These are phyloP conservation scores for Emydoidea blandingii DNA, from an alignment of 2,797 vertebrate genomes.

Conservation along the genomic window DNA sequence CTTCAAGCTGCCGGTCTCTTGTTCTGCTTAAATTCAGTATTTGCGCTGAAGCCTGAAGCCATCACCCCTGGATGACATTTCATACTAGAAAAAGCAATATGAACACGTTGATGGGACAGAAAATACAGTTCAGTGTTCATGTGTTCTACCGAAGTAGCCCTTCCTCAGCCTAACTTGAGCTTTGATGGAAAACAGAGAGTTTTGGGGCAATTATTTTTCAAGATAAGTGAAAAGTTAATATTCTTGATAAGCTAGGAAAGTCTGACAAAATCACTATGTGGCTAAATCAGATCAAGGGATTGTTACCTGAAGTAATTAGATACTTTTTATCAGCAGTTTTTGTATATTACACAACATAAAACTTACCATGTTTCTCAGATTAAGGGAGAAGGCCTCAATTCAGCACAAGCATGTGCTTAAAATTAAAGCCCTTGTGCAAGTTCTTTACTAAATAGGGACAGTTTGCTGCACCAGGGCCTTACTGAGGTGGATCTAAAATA, in stretches of 20 bases:
- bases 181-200: not conserved
- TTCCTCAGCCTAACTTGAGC: not conserved
- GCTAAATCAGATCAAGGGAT: not conserved
- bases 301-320: not conserved
- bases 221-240: not conserved
- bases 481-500: not conserved
- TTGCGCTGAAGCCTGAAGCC: conserved; percentile 36
- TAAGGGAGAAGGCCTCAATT: not conserved
- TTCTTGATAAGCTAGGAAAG: not conserved
- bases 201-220: not conserved
- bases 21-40: conserved; percentile 16
- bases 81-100: conserved; percentile 33
- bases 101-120: not conserved
- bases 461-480: not conserved
- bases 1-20: not conserved
- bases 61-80: not conserved
- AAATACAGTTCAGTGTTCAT: not conserved
- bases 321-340: not conserved
- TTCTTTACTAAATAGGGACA: not conserved
- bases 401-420: not conserved
- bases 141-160: not conserved
- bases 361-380: not conserved
- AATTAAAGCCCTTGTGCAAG: not conserved
- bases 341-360: not conserved
- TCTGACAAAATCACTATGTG: not conserved